Conservation (phyloP, 2,888 invertebrate species). For the Griposia aprilina region DNA sequence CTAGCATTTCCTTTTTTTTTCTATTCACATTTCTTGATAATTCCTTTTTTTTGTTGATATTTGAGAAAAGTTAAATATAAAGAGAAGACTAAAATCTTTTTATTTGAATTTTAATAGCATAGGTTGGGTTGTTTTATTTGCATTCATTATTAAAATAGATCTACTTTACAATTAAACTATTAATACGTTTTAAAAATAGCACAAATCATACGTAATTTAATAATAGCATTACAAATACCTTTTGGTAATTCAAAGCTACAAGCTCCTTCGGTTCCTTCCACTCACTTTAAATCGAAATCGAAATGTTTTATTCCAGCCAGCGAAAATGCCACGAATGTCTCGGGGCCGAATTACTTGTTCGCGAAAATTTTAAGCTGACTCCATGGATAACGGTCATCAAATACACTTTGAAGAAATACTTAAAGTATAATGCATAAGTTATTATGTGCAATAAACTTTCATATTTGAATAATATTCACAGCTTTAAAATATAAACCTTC, state of each 20-base stretch:
- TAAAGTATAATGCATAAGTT: slow-evolving; percentile 51
- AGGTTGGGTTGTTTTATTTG: neutral
- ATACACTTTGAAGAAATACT: slow-evolving; percentile 35
- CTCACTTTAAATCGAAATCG: slow-evolving; percentile 75
- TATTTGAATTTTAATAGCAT: neutral
- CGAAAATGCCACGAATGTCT: slow-evolving; percentile 85
- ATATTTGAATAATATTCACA: slow-evolving; percentile 15
- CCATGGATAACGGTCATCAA: slow-evolving; percentile 57
- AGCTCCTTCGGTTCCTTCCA: slow-evolving; percentile 74
- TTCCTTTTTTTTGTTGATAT: neutral
- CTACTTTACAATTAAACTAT: neutral
- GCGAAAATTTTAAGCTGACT: slow-evolving; percentile 77
- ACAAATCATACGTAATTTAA: slow-evolving; percentile 12
- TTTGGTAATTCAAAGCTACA: slow-evolving; percentile 57
- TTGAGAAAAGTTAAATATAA: neutral
- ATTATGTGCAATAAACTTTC: slow-evolving; percentile 13
- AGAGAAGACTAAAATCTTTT: neutral
- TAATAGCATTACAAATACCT: slow-evolving; percentile 38
- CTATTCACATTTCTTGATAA: neutral
- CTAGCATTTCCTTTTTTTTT: neutral
- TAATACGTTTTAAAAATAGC: neutral
- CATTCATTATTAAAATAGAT: neutral
- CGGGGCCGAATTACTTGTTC: slow-evolving; percentile 84
- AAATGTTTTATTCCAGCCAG: slow-evolving; percentile 88
- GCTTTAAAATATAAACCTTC: slow-evolving; percentile 20